A percentile compares a stretch with the other conserved stretches of the same genome.
Evolutionary conservation across 2,888 invertebrate species (phyloP).

Genomic region (Ligdia adustata): DNA sequence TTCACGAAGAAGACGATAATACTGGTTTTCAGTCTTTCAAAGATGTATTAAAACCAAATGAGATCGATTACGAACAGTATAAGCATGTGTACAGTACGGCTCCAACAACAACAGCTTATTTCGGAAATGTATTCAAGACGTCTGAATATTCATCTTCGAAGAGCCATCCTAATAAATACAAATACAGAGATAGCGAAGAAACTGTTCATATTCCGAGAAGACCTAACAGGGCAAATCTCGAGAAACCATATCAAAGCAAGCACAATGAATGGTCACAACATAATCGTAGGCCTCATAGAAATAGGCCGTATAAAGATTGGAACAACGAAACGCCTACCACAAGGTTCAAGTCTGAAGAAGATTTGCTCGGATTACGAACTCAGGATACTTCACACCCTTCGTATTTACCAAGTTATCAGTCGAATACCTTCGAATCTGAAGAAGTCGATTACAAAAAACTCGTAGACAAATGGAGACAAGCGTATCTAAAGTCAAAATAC

Average conservation of each 20-base stretch:
- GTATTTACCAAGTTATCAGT: slow-evolving; percentile 62
- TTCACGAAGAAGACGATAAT: slow-evolving; percentile 54
- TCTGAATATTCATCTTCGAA: slow-evolving; percentile 12
- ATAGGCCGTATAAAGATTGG: slow-evolving; percentile 60
- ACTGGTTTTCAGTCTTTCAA: slow-evolving; percentile 46
- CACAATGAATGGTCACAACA: slow-evolving; percentile 53
- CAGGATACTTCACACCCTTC: slow-evolving; percentile 70
- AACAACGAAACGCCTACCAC: slow-evolving; percentile 56
- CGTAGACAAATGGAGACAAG: slow-evolving; percentile 73
- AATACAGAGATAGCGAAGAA: slow-evolving; percentile 55
- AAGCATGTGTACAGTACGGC: slow-evolving; percentile 57
- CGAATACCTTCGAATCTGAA: slow-evolving; percentile 50
- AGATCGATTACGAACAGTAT: slow-evolving; percentile 54
- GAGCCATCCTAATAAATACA: slow-evolving; percentile 37
- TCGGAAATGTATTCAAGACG: slow-evolving; percentile 66
- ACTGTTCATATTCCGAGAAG: slow-evolving; percentile 70
- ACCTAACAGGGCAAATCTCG: slow-evolving; percentile 50
- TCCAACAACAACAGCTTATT: slow-evolving; percentile 59
- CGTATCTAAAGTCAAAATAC: slow-evolving; percentile 70
- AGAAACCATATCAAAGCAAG: slow-evolving; percentile 54
- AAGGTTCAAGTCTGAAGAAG: slow-evolving; percentile 74
- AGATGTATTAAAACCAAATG: slow-evolving; percentile 57
- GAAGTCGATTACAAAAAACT: slow-evolving; percentile 68
- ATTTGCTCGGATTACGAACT: slow-evolving; percentile 70
- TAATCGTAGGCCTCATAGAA: slow-evolving; percentile 56